Evolutionary conservation across 1,140 invertebrate species (phyloP).

Genomic region (Drosophila kikkawai): DNA sequence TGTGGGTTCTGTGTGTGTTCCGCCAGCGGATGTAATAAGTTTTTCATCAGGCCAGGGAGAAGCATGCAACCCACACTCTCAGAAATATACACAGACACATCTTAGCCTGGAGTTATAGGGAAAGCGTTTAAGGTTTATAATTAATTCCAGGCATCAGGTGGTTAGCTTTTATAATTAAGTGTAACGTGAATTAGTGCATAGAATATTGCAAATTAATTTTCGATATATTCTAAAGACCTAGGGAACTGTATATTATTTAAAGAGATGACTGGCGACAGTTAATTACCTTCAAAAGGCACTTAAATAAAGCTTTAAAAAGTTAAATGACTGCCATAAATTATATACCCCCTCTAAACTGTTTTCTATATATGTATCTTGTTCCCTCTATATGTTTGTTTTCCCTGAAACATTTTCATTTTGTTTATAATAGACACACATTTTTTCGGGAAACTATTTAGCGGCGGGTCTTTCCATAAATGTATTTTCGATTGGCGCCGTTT

Average conservation of each 20-base stretch:
- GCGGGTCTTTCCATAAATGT: constrained; percentile 19
- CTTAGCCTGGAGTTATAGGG: background rate
- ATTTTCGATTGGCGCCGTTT: constrained; percentile 10
- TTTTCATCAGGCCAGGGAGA: constrained; percentile 12
- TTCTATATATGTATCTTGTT: background rate
- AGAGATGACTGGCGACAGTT: background rate
- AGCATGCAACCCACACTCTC: constrained; percentile 9
- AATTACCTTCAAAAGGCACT: background rate
- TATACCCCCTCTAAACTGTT: background rate
- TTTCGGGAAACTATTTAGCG: background rate
- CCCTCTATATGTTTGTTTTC: background rate
- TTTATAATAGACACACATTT: constrained; percentile 1
- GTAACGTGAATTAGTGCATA: background rate
- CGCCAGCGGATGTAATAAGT: constrained; percentile 23
- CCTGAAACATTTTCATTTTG: background rate
- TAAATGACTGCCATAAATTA: background rate
- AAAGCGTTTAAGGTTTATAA: constrained; percentile 5
- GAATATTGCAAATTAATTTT: background rate
- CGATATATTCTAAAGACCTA: no score
- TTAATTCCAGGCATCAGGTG: constrained; percentile 7
- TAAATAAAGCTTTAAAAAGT: background rate
- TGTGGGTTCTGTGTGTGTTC: constrained; percentile 18
- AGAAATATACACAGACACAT: background rate
- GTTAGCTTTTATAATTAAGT: background rate
- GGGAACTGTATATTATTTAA: background rate